Evolutionary conservation across 1,140 invertebrate genomes (phyloP).

Genomic region (Leptopilina boulardi): DNA sequence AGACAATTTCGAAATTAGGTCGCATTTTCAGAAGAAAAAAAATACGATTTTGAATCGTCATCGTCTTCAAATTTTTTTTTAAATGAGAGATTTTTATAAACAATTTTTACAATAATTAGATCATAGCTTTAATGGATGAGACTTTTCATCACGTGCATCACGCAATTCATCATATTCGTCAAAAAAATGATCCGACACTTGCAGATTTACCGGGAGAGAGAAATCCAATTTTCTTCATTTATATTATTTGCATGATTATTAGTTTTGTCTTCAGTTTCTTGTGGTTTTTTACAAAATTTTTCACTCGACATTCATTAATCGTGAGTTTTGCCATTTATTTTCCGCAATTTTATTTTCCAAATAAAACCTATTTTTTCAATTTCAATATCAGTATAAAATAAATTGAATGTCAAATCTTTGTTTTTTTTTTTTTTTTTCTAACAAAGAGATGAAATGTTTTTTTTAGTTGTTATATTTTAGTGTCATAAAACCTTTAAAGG

Average conservation of each 20-base stretch:
- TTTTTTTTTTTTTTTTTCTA: slow-evolving; percentile 37
- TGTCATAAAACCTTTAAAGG: slow-evolving; percentile 53
- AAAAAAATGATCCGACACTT: slow-evolving; percentile 50
- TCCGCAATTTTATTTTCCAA: too few relatives aligned
- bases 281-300: slow-evolving; percentile 57
- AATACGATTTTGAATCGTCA: not conserved
- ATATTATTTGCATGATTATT: slow-evolving; percentile 63
- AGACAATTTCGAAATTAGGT: slow-evolving; percentile 49
- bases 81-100: too few relatives aligned
- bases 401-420: slow-evolving; percentile 18
- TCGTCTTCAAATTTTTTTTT: not conserved
- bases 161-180: slow-evolving; percentile 48
- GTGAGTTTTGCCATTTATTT: slow-evolving; percentile 50
- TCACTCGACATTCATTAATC: slow-evolving; percentile 44
- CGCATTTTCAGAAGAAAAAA: slow-evolving; percentile 14
- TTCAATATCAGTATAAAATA: not conserved
- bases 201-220: slow-evolving; percentile 64
- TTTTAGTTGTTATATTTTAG: slow-evolving; percentile 38
- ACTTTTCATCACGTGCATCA: slow-evolving; percentile 67
- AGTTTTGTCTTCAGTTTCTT: slow-evolving; percentile 59
- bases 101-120: slow-evolving; percentile 36
- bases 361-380: not conserved
- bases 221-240: slow-evolving; percentile 66
- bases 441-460: slow-evolving; percentile 26
- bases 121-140: slow-evolving; percentile 49